Evolutionary conservation across 2,888 invertebrate genomes (phyloP), one percentile per base, ranked within the genome.

Genomic region (Orthosia gothica): DNA sequence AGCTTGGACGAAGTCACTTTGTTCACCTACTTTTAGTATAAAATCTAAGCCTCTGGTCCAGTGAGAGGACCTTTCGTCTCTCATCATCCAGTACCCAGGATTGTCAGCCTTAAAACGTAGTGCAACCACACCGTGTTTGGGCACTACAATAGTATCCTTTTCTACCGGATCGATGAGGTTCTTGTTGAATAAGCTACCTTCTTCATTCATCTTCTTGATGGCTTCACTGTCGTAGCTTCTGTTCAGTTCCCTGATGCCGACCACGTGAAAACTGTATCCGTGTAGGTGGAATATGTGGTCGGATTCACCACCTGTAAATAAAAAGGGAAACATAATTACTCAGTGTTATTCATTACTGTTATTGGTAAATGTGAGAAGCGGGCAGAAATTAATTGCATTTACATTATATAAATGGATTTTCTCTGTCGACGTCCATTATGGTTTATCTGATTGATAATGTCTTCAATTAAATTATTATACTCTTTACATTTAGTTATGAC

Each of bases 1-100:
- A 0, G 97, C 96, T 65, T 97, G 92, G 0, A 97, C 97, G 92
- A 98, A 97, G 88, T 98, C 97, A 32, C 94, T 91, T 50, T 95
- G 89, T 63, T 97, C 97, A 0, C 98, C 98, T 5, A 98, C 98
- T 93, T 98, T 97, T 20, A 98, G 92, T 47, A 98, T 97, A 72
- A 98, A 97, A 81, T 98, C 98, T 91, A 98, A 94, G 0, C 98
- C 98, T 82, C 98, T 97, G 0, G 98, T 98, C 97, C 98, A 98
- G 83, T 98, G 97, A 26, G 97, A 97, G 0, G 98, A 97, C 67
- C 97, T 97, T 91, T 98, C 98, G 85, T 98, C 98, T 85, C 98
- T 97, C 91, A 98, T 96, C 93, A 98, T 97, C 98, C 98, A 98
- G 87, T 97, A 98, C 18, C 98, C 98, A 87, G 98, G 98, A 94